Base-by-base conservation (phyloP, 2,888 invertebrate genomes). In the Tetrapedia diversipes region DNA sequence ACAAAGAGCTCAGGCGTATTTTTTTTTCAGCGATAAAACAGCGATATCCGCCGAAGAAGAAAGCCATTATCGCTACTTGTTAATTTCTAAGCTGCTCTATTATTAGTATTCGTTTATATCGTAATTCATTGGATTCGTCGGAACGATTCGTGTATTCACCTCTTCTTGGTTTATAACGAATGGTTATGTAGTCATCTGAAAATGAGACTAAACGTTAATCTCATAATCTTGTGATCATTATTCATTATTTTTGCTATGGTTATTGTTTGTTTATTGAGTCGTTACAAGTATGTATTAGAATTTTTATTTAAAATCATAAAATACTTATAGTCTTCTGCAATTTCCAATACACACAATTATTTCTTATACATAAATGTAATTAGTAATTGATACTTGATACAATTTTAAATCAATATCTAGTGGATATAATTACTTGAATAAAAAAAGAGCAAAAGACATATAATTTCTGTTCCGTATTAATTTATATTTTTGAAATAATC, bases 101-200 rank as follows among this genome's bases (percentile, higher is more conserved):
- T 70, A 79, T 76, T 83, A 83, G 75, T 75, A 29, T 34, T 45
- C 6, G 19, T 51, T 63, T 64, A 59, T 61, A 32, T 75, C 34
- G 66, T 32, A 67, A 67, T 71, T 69, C 29, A 22, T 54, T 71
- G 54, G 71, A 66, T 66, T 49, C 67, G 70, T 77, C 64, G 81
- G 80, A 85, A n/a, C n/a, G n/a, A n/a, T n/a, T 87, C 64, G 86
- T 87, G 93, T 94, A 94, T 93, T 94, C 94, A 97, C 97, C 97
- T 97, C 96, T 95, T 92, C 95, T 95, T 92, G 95, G 96, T 94
- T 96, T 97, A 95, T 97, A 97, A 93, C 96, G 96, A 92, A 97
- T 95, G 90, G 96, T 97, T 94, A 97, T 95, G 95, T 95, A 97
- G 94, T 97, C 97, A 94, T 97, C 97, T 97, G 96, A 91, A 95